Percentiles rank a stretch among this genome's conserved stretches.
phyloP scores from a whole-genome alignment of 2,888 invertebrate species.

The Tetragnatha montana region DNA sequence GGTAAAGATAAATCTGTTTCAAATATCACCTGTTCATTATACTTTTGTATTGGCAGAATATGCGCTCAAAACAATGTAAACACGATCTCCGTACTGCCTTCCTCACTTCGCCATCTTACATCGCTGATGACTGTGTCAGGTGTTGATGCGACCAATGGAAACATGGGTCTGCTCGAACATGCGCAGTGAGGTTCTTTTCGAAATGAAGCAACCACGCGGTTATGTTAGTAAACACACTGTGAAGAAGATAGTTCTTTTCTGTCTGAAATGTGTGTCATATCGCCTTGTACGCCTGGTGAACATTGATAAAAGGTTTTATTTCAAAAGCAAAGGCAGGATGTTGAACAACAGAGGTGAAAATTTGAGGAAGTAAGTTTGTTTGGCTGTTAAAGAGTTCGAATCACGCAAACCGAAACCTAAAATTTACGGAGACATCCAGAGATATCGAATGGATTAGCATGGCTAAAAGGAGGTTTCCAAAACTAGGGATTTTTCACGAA shows the following conservation, averaged over 20 bases:
- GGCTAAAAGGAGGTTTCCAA: too few relatives aligned
- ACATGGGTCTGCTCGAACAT: conserved; percentile 18
- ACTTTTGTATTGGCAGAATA: background rate
- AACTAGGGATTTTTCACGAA: too few relatives aligned
- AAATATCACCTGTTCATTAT: conserved; percentile 57
- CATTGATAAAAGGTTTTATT: background rate
- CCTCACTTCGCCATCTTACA: conserved; percentile 53
- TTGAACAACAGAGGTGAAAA: background rate
- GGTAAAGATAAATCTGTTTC: background rate
- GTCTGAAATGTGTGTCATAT: conserved; percentile 12
- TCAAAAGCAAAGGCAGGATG: background rate
- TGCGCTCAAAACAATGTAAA: conserved; percentile 15
- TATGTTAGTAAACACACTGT: conserved; percentile 63
- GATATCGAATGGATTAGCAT: too few relatives aligned
- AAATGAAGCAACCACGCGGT: conserved; percentile 60
- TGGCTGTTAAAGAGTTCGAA: too few relatives aligned
- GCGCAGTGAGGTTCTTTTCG: conserved; percentile 36
- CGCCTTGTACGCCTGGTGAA: conserved; percentile 21
- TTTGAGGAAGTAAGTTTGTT: too few relatives aligned
- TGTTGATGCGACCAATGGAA: conserved; percentile 54
- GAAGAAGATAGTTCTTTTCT: background rate
- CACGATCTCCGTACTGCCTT: background rate
- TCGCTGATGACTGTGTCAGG: conserved; percentile 33
- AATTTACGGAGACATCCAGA: too few relatives aligned
- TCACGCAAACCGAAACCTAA: too few relatives aligned